Base-by-base conservation (phyloP, 2,113 vertebrate species). In the Mugil cephalus region DNA sequence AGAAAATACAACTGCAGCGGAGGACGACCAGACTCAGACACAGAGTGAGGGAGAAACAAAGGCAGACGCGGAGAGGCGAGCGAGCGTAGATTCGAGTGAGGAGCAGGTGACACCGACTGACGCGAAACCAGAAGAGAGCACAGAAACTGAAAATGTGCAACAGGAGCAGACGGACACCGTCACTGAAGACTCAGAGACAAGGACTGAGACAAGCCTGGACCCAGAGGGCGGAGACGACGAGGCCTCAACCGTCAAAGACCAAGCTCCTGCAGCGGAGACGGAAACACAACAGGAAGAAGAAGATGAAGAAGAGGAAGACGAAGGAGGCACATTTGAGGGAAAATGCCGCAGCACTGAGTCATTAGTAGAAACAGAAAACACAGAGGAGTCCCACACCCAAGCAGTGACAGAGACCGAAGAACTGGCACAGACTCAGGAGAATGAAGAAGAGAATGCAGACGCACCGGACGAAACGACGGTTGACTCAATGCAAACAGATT, bases 301-400 rank as follows among this genome's bases (percentile, higher is more conserved):
- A 75, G 50, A 77, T 4, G 55, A 30, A 12, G 35, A 78, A 24
- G 39, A 6, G 36, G 52, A 50, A 72, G 24, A 74, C 34, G 17
- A 76, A 47, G 45, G 4, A 43, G 66, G 34, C n/a, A 4, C 11
- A 48, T 13, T 24, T 39, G 45, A 69, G 36, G 71, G 7, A 19
- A 52, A 76, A 73, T 8, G 54, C 40, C 51, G 50, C 19, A 67
- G 69, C 15, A 21, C 9, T 60, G 84, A 86, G 65, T 62, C 66
- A 84, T 62, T 66, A 51, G 7, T 42, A 40, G 52, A 65, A 74
- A 69, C 12, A 38, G 65, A 70, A 61, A 40, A 45, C 4, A 24
- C 38, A 50, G 60, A 24, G 42, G 66, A 77, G 62, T 14, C 38
- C 30, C 48, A 68, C 62, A 38, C 9, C 35, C 80, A 69, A 58